phyloP scores from a whole-genome alignment of 1,140 invertebrate genomes.

The Vollenhovia emeryi region DNA sequence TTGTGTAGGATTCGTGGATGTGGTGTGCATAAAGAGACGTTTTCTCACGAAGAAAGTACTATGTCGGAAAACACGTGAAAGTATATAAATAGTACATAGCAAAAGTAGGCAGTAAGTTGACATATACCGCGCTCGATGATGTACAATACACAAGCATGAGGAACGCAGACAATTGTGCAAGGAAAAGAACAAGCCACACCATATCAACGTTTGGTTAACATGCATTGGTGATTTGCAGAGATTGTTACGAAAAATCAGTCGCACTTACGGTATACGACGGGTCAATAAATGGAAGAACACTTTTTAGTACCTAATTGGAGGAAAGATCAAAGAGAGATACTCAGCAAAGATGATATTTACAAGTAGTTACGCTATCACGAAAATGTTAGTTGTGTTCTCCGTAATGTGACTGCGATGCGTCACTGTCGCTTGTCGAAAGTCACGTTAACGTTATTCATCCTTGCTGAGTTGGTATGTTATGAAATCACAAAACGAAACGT shows the following conservation, averaged over 20 bases:
- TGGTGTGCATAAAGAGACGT: conserved; percentile 42
- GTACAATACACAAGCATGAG: conserved; percentile 70
- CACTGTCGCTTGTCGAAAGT: neutral
- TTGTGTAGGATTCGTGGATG: conserved; percentile 52
- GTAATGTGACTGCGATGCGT: neutral
- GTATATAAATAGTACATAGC: conserved; percentile 76
- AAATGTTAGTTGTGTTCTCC: neutral
- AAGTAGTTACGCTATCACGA: neutral
- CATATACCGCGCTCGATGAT: conserved; percentile 68
- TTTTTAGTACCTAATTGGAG: conserved; percentile 66
- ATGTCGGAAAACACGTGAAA: conserved; percentile 56
- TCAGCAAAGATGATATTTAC: conserved; percentile 73
- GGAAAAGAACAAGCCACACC: conserved; percentile 74
- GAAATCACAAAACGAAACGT: conserved; percentile 80
- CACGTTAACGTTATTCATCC: conserved; percentile 57
- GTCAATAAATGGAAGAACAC: conserved; percentile 49
- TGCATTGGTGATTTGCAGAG: conserved; percentile 64
- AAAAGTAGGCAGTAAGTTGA: conserved; percentile 82
- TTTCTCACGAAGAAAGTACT: conserved; percentile 57
- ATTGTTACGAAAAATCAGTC: conserved; percentile 55
- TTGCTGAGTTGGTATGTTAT: conserved; percentile 75
- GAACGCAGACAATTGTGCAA: conserved; percentile 69
- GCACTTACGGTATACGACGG: conserved; percentile 63
- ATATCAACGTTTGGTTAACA: conserved; percentile 70
- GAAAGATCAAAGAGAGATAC: conserved; percentile 72